phyloP scores from a whole-genome alignment of 2,113 vertebrate genomes.

The Gasterosteus aculeatus region DNA sequence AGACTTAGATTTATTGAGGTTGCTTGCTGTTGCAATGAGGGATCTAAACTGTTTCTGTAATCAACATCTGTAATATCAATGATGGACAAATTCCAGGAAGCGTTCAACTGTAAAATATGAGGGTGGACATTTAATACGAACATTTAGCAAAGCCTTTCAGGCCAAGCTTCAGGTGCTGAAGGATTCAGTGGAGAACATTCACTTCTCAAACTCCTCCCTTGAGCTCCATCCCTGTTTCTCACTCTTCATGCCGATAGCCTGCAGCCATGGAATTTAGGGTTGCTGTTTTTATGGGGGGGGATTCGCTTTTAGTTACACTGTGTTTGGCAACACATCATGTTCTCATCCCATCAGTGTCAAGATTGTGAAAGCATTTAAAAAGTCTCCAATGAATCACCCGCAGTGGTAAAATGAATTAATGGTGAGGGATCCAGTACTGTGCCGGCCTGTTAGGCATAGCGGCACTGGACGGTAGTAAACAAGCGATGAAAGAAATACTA shows the following conservation, averaged over 20 bases:
- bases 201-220: conserved; percentile 1
- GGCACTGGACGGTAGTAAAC: conserved; percentile 42
- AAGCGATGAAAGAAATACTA: conserved; percentile 50
- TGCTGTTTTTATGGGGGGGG: conserved; percentile 35
- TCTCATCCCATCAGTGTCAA: conserved; percentile 52
- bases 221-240: conserved; percentile 35
- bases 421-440: conserved; percentile 19
- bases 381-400: conserved; percentile 36
- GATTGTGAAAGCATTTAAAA: conserved; percentile 58
- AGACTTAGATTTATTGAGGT: conserved; percentile 41
- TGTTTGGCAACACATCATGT: conserved; percentile 70
- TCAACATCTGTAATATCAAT: conserved; percentile 62
- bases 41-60: conserved; percentile 40
- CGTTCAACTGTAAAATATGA: conserved; percentile 45
- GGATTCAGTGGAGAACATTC: conserved; percentile 57
- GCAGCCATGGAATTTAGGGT: conserved; percentile 58
- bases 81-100: conserved; percentile 49
- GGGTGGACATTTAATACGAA: conserved; percentile 54
- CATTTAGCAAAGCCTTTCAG: conserved; percentile 50
- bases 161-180: conserved; percentile 53
- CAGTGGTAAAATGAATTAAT: conserved; percentile 56
- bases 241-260: conserved; percentile 36
- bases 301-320: conserved; percentile 62
- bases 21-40: conserved; percentile 26
- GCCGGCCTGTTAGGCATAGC: conserved; percentile 33